Percentiles rank a stretch among this genome's conserved stretches.
These are phyloP conservation scores for Periophthalmodon schlosseri DNA, from an alignment of 2,113 vertebrate species.

Conservation along the genomic window DNA sequence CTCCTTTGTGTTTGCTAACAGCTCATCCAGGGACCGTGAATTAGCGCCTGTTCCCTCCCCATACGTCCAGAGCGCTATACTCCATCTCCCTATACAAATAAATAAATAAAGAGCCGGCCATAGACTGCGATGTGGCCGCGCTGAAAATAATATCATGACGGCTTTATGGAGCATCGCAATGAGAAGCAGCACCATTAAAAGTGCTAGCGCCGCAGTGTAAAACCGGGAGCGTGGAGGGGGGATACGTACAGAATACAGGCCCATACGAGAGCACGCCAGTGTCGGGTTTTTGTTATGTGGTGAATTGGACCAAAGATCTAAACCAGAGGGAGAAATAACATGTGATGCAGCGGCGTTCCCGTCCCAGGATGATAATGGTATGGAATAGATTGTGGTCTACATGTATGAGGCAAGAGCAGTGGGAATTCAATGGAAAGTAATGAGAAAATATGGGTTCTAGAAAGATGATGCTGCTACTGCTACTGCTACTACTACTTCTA, in stretches of 20 bases:
- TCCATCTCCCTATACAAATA: constrained; percentile 2
- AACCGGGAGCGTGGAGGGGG: not conserved
- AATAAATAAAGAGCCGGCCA: not conserved
- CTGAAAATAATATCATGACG: constrained; percentile 1
- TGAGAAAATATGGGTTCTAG: not conserved
- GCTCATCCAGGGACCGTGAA: not conserved
- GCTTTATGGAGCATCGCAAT: constrained; percentile 10
- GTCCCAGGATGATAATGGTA: not conserved
- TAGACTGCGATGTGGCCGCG: not conserved
- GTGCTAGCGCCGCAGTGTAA: not conserved
- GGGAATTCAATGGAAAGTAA: not conserved
- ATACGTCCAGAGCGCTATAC: no score
- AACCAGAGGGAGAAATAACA: not conserved
- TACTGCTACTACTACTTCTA: no score
- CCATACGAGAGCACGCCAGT: not conserved
- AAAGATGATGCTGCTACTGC: no score
- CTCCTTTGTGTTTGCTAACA: not conserved
- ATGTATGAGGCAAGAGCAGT: not conserved
- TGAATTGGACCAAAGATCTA: not conserved
- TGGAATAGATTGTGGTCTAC: not conserved
- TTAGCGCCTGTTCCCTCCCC: not conserved
- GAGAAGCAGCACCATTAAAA: constrained; percentile 10
- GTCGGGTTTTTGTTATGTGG: no score
- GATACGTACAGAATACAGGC: not conserved
- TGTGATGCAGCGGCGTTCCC: not conserved